Evolutionary conservation across 1,140 invertebrate genomes (phyloP), one percentile per base, ranked within the genome.

Genomic region (Tenebrio molitor): DNA sequence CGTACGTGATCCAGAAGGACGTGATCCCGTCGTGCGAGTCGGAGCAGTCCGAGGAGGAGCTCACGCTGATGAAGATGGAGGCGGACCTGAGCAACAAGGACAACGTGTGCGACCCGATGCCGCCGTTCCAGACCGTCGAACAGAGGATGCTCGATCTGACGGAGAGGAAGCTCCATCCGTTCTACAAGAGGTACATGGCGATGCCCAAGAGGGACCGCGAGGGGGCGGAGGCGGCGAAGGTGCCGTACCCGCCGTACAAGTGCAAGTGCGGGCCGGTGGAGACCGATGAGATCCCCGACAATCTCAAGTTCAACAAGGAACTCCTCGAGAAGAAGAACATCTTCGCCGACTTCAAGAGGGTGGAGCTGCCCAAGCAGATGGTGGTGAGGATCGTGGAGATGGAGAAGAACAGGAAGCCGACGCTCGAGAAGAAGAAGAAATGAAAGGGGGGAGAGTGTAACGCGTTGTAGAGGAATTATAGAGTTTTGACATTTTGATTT

Each of bases 301-400:
- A 72, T n/a, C 44, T 80, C 7, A 74, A 73, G 29, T 63, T 81
- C 15, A 75, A 77, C 34, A 77, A 72, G 17, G 71, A 76, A 42
- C 16, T 72, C 6, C 63, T 81, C 4, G 80, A 82, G 16, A 74
- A 71, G 41, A 82, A 82, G 50, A 82, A 82, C 62, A 74, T 82
- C 14, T 72, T 76, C 33, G 65, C 65, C 5, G 77, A 78, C 8
- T 76, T 75, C 36, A 81, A 81, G 42, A 69, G 72, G 7, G 66
- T 75, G 5, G 74, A 74, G 39, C 70, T 75, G 21, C 79, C 79
- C 0, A 71, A 69, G 29, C 78, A 77, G 34, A 41, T 81, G 33
- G 25, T 79, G 16, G 74, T 73, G 7, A 77, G 69, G 46, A 66
- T 81, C 34, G 64, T 79, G 5, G 79, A 81, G 66, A 78, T 78